Conservation (phyloP, 2,888 invertebrate genomes). For the Aspidiotus rigidus region DNA sequence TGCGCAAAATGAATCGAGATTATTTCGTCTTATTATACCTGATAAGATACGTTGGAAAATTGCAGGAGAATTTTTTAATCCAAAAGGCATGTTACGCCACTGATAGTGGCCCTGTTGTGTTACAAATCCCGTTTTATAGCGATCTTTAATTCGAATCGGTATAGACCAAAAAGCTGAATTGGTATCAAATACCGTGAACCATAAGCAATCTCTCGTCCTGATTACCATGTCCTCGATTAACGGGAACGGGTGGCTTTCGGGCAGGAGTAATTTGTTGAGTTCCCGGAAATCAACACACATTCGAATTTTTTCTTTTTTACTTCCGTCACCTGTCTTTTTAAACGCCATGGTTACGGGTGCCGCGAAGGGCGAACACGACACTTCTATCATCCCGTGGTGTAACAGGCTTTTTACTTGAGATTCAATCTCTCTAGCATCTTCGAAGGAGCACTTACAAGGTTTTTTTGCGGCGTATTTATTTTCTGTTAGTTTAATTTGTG, state of each 20-base stretch:
- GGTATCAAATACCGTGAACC: background rate
- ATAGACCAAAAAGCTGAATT: background rate
- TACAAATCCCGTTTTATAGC: too few relatives aligned
- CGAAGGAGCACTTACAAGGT: background rate
- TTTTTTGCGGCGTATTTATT: background rate
- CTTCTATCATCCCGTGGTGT: background rate
- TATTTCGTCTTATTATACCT: background rate
- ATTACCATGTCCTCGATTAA: background rate
- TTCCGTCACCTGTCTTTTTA: too few relatives aligned
- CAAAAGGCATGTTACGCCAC: background rate
- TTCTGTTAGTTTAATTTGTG: background rate
- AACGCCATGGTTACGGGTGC: too few relatives aligned
- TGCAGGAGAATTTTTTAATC: too few relatives aligned
- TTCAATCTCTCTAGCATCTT: background rate
- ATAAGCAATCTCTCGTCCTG: too few relatives aligned
- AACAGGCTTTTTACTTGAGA: background rate
- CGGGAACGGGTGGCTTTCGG: too few relatives aligned
- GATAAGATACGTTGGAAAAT: slow-evolving; percentile 4
- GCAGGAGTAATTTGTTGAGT: too few relatives aligned
- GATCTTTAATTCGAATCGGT: background rate
- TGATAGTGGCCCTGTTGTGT: background rate
- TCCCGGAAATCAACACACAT: too few relatives aligned
- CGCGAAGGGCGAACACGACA: too few relatives aligned
- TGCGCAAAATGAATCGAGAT: too few relatives aligned
- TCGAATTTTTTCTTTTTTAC: too few relatives aligned